Conservation (phyloP, 2,113 vertebrate species). For the Carassius gibelio region DNA sequence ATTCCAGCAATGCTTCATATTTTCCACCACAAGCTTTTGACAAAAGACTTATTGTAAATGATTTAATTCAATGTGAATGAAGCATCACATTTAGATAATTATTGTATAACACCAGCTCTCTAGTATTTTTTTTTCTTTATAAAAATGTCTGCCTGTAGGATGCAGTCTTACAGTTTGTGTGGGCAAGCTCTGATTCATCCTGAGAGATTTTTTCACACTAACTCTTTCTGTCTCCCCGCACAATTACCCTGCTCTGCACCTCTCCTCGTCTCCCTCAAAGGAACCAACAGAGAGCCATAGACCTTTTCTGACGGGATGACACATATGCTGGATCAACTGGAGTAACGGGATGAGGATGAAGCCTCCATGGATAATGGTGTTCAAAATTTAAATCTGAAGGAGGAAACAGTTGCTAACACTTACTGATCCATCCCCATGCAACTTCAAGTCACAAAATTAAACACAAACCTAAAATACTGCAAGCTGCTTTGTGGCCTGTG, state of each 20-base stretch:
- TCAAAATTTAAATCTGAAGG: conserved; percentile 26
- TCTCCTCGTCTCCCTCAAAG: conserved; percentile 46
- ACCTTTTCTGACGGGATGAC: conserved; percentile 48
- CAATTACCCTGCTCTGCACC: conserved; percentile 47
- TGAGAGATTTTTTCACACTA: conserved; percentile 45
- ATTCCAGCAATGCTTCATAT: background rate
- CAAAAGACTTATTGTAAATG: background rate
- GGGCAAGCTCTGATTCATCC: conserved; percentile 57
- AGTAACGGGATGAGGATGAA: conserved; percentile 38
- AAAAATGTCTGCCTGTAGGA: conserved; percentile 46
- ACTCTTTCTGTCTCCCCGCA: conserved; percentile 42
- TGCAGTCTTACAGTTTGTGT: conserved; percentile 54
- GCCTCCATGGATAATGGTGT: conserved; percentile 33
- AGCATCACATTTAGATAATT: background rate
- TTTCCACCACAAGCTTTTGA: conserved; percentile 2
- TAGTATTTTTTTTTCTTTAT: conserved; percentile 17
- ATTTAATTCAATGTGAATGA: background rate
- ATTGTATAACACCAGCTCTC: conserved; percentile 11
- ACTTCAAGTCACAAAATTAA: background rate
- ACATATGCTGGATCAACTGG: conserved; percentile 25
- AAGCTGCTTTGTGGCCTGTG: conserved; percentile 21
- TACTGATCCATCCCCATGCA: conserved; percentile 4
- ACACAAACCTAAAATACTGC: conserved; percentile 3
- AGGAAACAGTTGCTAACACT: conserved; percentile 20
- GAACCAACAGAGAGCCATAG: conserved; percentile 37